Evolutionary conservation across 2,888 invertebrate genomes (phyloP).

Genomic region (Tetragnatha montana): DNA sequence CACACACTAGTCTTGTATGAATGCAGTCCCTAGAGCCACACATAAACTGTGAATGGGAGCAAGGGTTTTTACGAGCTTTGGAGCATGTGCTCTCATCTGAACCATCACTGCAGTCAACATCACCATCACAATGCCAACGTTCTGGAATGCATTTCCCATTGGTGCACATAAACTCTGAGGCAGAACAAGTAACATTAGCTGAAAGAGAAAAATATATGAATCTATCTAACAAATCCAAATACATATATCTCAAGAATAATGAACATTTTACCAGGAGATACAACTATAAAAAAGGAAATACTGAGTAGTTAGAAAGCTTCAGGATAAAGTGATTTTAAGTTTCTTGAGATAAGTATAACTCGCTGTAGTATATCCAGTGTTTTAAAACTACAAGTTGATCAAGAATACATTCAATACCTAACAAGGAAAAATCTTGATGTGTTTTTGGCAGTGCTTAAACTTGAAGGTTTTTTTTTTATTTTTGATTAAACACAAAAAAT

Average conservation of each 20-base stretch:
- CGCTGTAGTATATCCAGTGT: no score
- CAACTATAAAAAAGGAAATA: no score
- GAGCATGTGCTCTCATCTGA: conserved; percentile 72
- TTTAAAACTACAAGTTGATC: no score
- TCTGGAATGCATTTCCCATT: conserved; percentile 77
- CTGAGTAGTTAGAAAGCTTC: no score
- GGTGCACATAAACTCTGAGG: conserved; percentile 81
- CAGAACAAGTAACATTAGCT: conserved; percentile 69
- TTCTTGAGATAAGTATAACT: no score
- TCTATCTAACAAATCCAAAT: background rate
- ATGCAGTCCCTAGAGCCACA: conserved; percentile 68
- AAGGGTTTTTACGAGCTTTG: conserved; percentile 17
- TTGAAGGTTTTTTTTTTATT: no score
- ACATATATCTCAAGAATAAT: background rate
- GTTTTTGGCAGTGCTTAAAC: no score
- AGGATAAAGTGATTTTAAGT: no score
- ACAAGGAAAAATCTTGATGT: no score
- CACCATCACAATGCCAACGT: conserved; percentile 76
- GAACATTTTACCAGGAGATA: no score
- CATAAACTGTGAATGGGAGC: conserved; percentile 63
- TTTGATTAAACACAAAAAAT: no score
- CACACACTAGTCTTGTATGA: conserved; percentile 71
- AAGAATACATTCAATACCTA: no score
- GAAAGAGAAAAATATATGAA: conserved; percentile 6
- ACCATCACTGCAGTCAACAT: conserved; percentile 77